phyloP scores from a whole-genome alignment of 2,888 invertebrate species.

The Euzophera pinguis region DNA sequence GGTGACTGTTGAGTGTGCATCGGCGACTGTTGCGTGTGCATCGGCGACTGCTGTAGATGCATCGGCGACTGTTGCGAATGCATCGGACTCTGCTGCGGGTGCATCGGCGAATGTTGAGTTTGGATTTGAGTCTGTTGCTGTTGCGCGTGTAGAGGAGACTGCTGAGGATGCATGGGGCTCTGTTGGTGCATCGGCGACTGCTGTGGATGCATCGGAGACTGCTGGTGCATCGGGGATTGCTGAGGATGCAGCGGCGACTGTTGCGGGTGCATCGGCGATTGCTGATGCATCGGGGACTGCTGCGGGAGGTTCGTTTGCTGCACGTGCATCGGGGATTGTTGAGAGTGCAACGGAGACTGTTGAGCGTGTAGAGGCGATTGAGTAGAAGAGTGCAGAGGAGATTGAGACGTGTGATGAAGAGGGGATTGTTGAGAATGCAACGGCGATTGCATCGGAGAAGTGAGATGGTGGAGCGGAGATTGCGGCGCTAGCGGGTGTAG shows the following conservation, averaged over 20 bases:
- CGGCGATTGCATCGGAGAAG: constrained; percentile 64
- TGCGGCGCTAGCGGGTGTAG: constrained; percentile 48
- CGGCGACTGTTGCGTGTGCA: constrained; percentile 32
- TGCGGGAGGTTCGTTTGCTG: constrained; percentile 43
- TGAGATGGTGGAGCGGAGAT: constrained; percentile 49
- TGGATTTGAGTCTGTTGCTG: constrained; percentile 36
- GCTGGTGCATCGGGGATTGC: constrained; percentile 45
- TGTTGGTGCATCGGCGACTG: constrained; percentile 63
- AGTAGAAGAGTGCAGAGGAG: constrained; percentile 57
- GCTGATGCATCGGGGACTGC: constrained; percentile 46
- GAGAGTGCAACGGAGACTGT: constrained; percentile 61
- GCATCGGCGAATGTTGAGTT: constrained; percentile 38
- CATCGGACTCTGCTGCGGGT: constrained; percentile 55
- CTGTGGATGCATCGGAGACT: constrained; percentile 49
- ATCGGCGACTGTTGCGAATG: constrained; percentile 55
- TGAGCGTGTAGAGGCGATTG: constrained; percentile 65
- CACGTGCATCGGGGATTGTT: constrained; percentile 62
- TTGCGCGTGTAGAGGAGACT: constrained; percentile 52
- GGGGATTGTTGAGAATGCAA: constrained; percentile 66
- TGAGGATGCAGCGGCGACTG: constrained; percentile 48
- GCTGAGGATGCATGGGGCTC: constrained; percentile 46
- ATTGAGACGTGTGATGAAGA: constrained; percentile 57
- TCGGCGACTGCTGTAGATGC: constrained; percentile 39
- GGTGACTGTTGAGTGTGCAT: constrained; percentile 33
- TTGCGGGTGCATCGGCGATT: constrained; percentile 49